These are phyloP conservation scores for Enteromius treurensis DNA, from an alignment of 2,797 vertebrate species.

Conservation along the genomic window DNA sequence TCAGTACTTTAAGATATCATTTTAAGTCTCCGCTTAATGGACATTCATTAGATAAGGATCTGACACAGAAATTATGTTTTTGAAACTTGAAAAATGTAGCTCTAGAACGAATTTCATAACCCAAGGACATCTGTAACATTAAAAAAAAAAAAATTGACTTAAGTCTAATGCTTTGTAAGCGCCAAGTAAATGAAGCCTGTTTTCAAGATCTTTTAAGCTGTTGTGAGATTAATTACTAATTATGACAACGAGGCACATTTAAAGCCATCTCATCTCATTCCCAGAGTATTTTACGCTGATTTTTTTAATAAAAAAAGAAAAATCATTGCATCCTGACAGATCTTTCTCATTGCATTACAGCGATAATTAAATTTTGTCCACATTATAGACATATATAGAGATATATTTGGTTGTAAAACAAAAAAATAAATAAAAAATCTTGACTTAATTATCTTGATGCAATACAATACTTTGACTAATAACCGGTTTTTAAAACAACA, in stretches of 20 bases:
- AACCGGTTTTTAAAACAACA: background rate
- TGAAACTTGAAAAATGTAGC: background rate
- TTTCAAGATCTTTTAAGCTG: background rate
- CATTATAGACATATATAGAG: too few relatives aligned
- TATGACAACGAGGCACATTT: background rate
- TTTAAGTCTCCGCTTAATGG: background rate
- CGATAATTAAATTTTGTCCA: background rate
- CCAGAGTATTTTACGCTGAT: background rate
- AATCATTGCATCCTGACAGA: background rate
- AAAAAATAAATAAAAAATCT: too few relatives aligned
- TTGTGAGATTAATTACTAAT: background rate
- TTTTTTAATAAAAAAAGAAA: background rate
- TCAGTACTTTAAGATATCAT: background rate
- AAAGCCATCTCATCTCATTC: background rate
- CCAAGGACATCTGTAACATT: background rate
- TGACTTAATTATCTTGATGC: background rate
- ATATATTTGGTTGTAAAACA: background rate
- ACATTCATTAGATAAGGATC: background rate
- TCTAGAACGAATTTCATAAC: background rate
- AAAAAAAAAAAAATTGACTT: background rate
- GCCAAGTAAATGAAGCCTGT: background rate
- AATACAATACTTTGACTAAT: background rate
- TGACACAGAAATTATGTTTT: background rate
- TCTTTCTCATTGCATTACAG: background rate
- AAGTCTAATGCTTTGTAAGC: background rate